Evolutionary conservation across 2,797 vertebrate species (phyloP), one percentile per base, ranked within the genome.

Genomic region (Natrix natrix): DNA sequence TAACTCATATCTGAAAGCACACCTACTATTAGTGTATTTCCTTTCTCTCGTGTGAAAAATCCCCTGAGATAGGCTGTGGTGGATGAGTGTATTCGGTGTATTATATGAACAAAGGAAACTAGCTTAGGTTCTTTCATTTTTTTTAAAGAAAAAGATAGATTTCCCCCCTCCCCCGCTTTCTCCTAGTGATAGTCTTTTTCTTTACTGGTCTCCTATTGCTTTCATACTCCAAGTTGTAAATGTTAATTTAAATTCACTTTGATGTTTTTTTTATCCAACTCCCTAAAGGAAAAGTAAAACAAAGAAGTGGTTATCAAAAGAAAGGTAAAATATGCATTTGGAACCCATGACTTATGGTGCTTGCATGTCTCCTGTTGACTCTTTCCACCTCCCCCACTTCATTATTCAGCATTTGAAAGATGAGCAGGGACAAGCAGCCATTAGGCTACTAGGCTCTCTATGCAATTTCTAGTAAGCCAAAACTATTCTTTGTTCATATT

Each of bases 211-310:
- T 78, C 43, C 88, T 43, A 24, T 86, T 69, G 61, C 61, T 90
- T 83, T 87, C 59, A 90, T 55, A 92, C 88, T 92, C 22, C n/a
- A 87, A 87, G 43, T 55, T 92, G 88, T 63, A 74, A 90, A 88
- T 93, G 83, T 87, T 93, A 91, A 94, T 87, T 90, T 90, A 94
- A 92, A 94, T 88, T 74, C 66, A 74, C n/a, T 74, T 74, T 74
- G 66, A 74, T 37, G 66, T 74, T 74, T 74, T n/a, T n/a, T 37
- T 74, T 43, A 78, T 37, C 78, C 14, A 74, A 55, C n/a, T 90
- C 78, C 87, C 60, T 24, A 78, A 74, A 93, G 43, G 43, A 90
- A 89, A 92, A 59, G 13, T 57, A 91, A 93, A 93, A 86, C 60
- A 63, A 92, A 90, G 59, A 92, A 52, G 4, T 12, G 14, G 26